Evolutionary conservation across 2,888 invertebrate species (phyloP).

Genomic region (Galerucella calmariensis): DNA sequence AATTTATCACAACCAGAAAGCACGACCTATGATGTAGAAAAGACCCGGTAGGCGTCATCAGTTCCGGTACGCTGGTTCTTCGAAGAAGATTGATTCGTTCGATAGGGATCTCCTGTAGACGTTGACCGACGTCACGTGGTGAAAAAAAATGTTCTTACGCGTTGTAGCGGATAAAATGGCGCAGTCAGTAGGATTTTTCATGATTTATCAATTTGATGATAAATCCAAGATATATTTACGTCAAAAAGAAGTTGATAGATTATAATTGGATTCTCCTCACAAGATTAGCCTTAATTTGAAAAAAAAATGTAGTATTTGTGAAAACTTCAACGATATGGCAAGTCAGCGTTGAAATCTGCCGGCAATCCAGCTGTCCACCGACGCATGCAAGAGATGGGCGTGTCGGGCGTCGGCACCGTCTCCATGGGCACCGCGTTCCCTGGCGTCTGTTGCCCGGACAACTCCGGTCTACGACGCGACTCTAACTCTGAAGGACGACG

Average conservation of each 20-base stretch:
- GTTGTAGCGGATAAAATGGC: neutral
- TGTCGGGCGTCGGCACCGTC: constrained; percentile 63
- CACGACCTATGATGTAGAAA: constrained; percentile 15
- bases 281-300: neutral
- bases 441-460: constrained; percentile 67
- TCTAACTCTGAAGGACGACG: neutral
- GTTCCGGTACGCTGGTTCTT: constrained; percentile 24
- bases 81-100: constrained; percentile 41
- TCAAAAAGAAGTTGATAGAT: too few species aligned
- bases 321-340: constrained; percentile 1
- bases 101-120: constrained; percentile 32
- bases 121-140: constrained; percentile 9
- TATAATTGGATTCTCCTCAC: too few species aligned
- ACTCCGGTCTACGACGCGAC: constrained; percentile 61
- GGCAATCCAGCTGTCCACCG: constrained; percentile 56
- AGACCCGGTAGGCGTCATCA: constrained; percentile 17
- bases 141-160: neutral
- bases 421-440: constrained; percentile 53
- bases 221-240: too few species aligned
- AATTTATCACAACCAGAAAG: constrained; percentile 33
- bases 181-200: neutral
- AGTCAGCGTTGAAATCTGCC: constrained; percentile 12
- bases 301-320: neutral
- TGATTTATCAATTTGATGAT: too few species aligned
- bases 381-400: constrained; percentile 52